Conservation (phyloP, 2,797 vertebrate species). For the Tragopan temminckii region DNA sequence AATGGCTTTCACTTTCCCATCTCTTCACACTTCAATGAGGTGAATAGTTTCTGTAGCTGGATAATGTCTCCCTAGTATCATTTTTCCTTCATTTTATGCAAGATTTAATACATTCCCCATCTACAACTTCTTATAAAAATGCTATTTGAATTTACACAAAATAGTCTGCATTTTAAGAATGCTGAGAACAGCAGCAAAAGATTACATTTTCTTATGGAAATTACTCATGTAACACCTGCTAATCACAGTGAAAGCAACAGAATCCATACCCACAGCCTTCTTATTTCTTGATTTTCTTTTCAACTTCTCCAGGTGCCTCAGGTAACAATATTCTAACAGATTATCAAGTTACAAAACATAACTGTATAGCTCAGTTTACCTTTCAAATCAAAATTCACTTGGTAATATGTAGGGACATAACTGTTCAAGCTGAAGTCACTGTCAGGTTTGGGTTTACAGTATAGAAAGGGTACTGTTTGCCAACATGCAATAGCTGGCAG, state of each 20-base stretch:
- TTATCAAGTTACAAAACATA: not conserved
- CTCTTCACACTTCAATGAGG: not conserved
- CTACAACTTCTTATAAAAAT: constrained; percentile 31
- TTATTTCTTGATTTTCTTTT: not conserved
- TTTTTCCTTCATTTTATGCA: constrained; percentile 37
- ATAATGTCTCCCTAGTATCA: not conserved
- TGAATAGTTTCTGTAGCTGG: not conserved
- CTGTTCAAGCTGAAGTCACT: not conserved
- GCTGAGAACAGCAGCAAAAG: constrained; percentile 27
- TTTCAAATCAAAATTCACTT: not conserved
- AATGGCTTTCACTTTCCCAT: constrained; percentile 29
- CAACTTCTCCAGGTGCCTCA: not conserved
- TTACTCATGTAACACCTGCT: not conserved
- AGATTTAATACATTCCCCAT: constrained; percentile 7
- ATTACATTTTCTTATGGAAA: constrained; percentile 9
- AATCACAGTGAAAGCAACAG: not conserved
- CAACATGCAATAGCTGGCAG: not conserved
- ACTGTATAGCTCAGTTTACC: not conserved
- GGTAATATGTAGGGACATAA: not conserved
- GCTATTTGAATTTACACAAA: constrained; percentile 42
- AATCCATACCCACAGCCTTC: not conserved
- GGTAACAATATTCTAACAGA: not conserved
- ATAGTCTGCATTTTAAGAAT: constrained; percentile 34
- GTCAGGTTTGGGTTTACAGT: not conserved
- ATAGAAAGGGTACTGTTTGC: not conserved